Conservation (phyloP, 2,113 vertebrate genomes). For the Brachyhypopomus gauderio region DNA sequence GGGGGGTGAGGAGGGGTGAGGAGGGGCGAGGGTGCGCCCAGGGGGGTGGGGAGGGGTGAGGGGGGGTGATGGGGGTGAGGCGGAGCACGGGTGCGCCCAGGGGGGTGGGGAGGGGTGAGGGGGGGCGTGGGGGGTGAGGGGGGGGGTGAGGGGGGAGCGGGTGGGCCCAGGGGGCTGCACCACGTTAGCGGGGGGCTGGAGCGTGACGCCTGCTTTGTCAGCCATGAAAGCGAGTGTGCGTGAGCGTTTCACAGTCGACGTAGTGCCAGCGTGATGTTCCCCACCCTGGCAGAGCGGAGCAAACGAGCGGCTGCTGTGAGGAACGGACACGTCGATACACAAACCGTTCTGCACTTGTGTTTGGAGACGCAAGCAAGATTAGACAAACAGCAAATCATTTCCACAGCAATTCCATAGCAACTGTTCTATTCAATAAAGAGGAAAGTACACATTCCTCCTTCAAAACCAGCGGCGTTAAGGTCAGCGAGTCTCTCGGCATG, state of each 20-base stretch:
- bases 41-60: too few species aligned
- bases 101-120: too few species aligned
- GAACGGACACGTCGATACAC: neutral
- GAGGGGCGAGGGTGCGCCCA: too few species aligned
- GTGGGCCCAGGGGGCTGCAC: too few species aligned
- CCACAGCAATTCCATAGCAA: neutral
- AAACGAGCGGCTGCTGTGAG: neutral
- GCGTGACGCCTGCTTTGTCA: conserved; percentile 2
- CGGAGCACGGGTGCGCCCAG: too few species aligned
- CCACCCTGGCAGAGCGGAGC: neutral
- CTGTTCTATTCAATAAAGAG: neutral
- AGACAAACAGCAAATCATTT: neutral
- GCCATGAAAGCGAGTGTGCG: neutral
- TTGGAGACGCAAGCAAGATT: neutral
- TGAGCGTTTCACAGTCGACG: neutral
- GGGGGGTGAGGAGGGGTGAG: too few species aligned
- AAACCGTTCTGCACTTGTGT: neutral
- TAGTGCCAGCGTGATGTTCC: too few species aligned
- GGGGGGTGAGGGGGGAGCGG: too few species aligned
- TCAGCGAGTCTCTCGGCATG: neutral
- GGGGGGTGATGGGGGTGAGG: too few species aligned
- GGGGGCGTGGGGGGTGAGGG: too few species aligned
- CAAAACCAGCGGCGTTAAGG: neutral
- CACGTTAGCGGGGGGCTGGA: conserved; percentile 12
- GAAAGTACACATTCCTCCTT: neutral